phyloP scores from a whole-genome alignment of 92 coral and sea anemone genomes.

The Diadumene lineata region DNA sequence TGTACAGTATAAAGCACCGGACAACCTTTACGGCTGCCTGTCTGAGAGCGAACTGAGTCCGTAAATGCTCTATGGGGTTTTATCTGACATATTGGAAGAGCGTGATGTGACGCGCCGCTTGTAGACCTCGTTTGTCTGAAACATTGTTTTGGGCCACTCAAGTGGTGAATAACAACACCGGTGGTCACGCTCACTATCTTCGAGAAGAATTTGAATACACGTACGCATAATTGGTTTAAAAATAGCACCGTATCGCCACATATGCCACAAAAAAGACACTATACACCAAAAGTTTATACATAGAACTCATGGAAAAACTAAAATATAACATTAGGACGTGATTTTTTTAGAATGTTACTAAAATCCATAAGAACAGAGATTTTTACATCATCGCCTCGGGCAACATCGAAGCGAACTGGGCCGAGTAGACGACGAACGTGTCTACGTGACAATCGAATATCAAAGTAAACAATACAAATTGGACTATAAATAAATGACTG shows the following conservation, averaged over 20 bases:
- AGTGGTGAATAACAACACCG: slow-evolving; percentile 34
- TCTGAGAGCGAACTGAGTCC: slow-evolving; percentile 9
- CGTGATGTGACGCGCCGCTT: slow-evolving; percentile 39
- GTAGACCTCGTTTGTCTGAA: slow-evolving; percentile 30
- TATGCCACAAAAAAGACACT: neutral
- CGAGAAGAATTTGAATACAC: slow-evolving; percentile 38
- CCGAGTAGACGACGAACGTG: slow-evolving; percentile 5
- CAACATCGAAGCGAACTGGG: neutral
- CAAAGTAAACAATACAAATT: neutral
- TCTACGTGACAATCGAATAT: slow-evolving; percentile 4
- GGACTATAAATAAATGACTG: neutral
- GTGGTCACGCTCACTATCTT: slow-evolving; percentile 30
- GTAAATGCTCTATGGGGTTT: slow-evolving; percentile 17
- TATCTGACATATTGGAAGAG: slow-evolving; percentile 18
- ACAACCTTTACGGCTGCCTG: slow-evolving; percentile 6
- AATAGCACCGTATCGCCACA: neutral
- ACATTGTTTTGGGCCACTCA: slow-evolving; percentile 40
- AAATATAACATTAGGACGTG: neutral
- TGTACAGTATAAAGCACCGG: neutral
- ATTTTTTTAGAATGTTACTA: neutral
- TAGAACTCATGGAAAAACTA: too few relatives aligned
- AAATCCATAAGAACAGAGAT: neutral
- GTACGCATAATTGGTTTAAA: slow-evolving; percentile 2
- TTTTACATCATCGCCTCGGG: slow-evolving; percentile 8
- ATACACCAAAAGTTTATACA: neutral